Base-by-base conservation (phyloP, 2,113 vertebrate species). In the Cnemophilus loriae region DNA sequence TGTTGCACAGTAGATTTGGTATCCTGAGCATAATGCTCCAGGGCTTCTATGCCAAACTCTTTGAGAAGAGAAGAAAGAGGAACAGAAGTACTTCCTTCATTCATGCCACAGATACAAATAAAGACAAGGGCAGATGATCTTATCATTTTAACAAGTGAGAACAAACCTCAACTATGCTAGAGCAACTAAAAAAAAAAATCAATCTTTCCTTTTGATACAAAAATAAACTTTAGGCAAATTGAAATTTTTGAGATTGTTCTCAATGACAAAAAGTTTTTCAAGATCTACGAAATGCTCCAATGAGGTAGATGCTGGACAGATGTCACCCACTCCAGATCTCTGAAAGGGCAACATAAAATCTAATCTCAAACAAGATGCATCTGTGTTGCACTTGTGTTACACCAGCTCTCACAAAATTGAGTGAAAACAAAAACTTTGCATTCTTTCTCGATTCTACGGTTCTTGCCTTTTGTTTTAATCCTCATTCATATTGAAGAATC, bases 121-220 rank as follows among this genome's bases (percentile, higher is more conserved):
- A 88, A 92, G 59, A 94, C 63, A 92, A 92, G 55, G 42, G 42
- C 12, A 87, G 81, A 57, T 85, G 84, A 95, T 92, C n/a, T 94
- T 93, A 94, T 87, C 61, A 79, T 61, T 87, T 87, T 65, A 93
- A 87, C 70, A 82, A 84, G 81, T 79, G 52, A 82, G 92, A 96
- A 93, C 69, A 95, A 83, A 79, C 69, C 74, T 95, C 82, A 91
- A 9, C 41, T 83, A 77, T 49, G 64, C n/a, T 73, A 90, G 4
- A 83, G 50, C 53, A 90, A 69, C 16, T 28, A 57, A 76, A 84
- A 67, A 61, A 84, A n/a, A n/a, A n/a, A n/a, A n/a, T n/a, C 4
- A 35, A 1, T 79, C 33, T 71, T 91, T 44, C 41, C 16, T 81
- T 92, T 82, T 89, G 53, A 92, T 77, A 59, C 13, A 91, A n/a